Base-by-base conservation (phyloP, 2,888 invertebrate species). In the Lordiphosa fenestrarum region DNA sequence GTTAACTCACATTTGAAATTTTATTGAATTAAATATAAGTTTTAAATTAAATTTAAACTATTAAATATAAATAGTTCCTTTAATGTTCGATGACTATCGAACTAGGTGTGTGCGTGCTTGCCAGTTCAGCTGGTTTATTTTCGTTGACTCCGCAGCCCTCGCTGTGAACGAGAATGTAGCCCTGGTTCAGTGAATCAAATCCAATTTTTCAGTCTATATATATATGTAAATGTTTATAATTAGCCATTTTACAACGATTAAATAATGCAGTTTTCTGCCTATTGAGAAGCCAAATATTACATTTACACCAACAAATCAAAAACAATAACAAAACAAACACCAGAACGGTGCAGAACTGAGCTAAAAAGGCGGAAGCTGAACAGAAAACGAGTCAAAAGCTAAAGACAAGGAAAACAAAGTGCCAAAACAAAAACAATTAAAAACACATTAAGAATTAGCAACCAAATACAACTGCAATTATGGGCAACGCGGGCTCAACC, bases 401-500 rank as follows among this genome's bases (percentile, higher is more conserved):
- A 52, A 42, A 46, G 39, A 54, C 52, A 60, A 69, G 49, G 47
- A 65, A 59, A 77, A 77, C 60, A 57, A 65, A 83, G 77, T 77
- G 77, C 74, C 84, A 77, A 74, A 53, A 41, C 65, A 57, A 40
- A 35, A 66, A 50, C 47, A 73, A 35, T 66, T 64, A 61, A 50
- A 58, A 69, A 62, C 66, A 54, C 56, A 58, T 62, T 57, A 71
- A 66, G 37, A 6, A 21, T 30, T 38, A 13, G 47, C 67, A 53
- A 52, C 55, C 19, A 54, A 59, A 42, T 53, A 54, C 49, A 78
- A 44, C 44, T 40, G 40, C 30, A 57, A 47, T 55, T 41, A 90
- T 90, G 89, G 89, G 89, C 38, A 89, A 90, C 61, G 89, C 89
- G 61, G 89, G 89, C 63, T 84, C 85, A 37, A 69, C 73, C 33